A percentile compares a stretch with the other conserved stretches of the same genome.
These are phyloP conservation scores for Xiphophorus birchmanni DNA, from an alignment of 2,797 vertebrate genomes.

Conservation along the genomic window DNA sequence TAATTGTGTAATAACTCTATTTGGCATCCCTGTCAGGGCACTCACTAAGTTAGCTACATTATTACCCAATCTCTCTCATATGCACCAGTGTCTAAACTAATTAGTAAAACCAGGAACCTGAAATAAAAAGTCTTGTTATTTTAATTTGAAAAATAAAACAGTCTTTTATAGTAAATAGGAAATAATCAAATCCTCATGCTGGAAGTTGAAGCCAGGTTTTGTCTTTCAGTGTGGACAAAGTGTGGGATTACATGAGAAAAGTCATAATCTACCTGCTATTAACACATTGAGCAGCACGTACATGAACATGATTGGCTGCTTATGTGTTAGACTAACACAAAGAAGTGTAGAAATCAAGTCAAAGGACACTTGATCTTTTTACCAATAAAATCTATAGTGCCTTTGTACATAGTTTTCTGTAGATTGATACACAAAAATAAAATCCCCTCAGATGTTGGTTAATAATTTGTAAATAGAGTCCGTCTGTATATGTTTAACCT, in stretches of 20 bases:
- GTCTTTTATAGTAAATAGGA: not conserved
- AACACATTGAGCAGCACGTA: no score
- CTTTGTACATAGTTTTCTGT: not conserved
- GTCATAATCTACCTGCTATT: not conserved
- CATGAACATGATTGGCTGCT: no score
- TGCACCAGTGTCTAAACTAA: not conserved
- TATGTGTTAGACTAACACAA: not conserved
- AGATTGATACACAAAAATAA: not conserved
- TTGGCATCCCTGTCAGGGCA: not conserved
- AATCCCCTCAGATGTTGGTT: not conserved
- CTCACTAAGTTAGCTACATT: not conserved
- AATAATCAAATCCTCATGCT: not conserved
- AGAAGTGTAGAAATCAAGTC: not conserved
- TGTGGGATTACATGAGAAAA: not conserved
- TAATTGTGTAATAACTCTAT: conserved; percentile 6
- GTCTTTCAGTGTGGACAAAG: not conserved
- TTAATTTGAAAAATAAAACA: not conserved
- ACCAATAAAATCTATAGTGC: not conserved
- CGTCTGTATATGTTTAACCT: not conserved
- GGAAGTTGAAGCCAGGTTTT: not conserved
- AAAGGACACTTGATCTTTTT: not conserved
- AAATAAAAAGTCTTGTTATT: not conserved
- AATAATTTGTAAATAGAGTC: not conserved
- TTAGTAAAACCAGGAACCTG: not conserved
- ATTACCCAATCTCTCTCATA: not conserved